These are phyloP conservation scores for Dasyurus viverrinus DNA, from an alignment of 2,113 vertebrate species.

Conservation along the genomic window DNA sequence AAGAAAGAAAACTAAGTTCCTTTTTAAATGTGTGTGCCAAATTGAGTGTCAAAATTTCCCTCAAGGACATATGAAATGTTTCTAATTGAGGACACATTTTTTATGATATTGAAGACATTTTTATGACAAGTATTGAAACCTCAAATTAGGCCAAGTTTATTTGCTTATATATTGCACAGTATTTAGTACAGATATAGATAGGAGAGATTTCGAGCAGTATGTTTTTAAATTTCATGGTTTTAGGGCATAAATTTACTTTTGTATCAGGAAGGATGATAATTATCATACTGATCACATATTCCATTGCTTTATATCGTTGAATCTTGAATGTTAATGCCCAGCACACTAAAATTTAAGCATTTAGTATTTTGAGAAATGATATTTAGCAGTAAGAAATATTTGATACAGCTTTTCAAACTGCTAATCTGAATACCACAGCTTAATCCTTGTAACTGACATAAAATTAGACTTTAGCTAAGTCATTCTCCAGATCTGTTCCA, in stretches of 20 bases:
- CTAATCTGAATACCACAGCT: background rate
- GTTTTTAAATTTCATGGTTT: background rate
- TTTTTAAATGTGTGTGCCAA: background rate
- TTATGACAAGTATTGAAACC: constrained; percentile 32
- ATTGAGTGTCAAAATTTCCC: constrained; percentile 17
- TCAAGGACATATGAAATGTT: background rate
- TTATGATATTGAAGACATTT: background rate
- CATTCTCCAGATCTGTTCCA: background rate
- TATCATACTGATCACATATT: background rate
- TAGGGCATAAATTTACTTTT: background rate
- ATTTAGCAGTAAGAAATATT: background rate
- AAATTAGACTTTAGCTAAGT: background rate
- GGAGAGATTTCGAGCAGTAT: background rate
- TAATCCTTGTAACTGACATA: background rate
- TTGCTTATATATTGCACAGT: constrained; percentile 40
- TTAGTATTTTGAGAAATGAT: constrained; percentile 6
- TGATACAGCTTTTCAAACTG: background rate
- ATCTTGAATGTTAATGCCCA: background rate
- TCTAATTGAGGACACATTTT: background rate
- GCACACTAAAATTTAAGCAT: background rate
- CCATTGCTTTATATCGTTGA: background rate
- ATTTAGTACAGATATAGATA: background rate
- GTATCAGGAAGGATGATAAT: constrained; percentile 11
- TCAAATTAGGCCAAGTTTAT: constrained; percentile 24
- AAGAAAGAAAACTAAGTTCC: constrained; percentile 21